These are phyloP conservation scores for Girardinus metallicus DNA, from an alignment of 2,797 vertebrate genomes.

Conservation along the genomic window DNA sequence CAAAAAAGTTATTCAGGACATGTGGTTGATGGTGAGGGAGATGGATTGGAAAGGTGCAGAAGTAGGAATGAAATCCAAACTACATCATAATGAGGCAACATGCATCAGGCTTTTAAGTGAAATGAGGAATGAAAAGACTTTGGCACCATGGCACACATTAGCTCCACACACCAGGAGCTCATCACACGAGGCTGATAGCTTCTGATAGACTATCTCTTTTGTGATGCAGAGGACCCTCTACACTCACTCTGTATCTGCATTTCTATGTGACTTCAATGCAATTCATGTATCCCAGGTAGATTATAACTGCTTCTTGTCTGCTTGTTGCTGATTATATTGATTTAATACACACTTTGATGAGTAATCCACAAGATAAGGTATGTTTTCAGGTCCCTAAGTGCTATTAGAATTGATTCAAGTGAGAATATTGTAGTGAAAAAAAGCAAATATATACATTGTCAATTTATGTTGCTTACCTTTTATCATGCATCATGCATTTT, in stretches of 20 bases:
- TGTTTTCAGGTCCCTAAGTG: not conserved
- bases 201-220: slow-evolving; percentile 46
- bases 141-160: slow-evolving; percentile 39
- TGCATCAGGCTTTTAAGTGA: slow-evolving; percentile 54
- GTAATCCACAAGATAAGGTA: not conserved
- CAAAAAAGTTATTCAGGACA: slow-evolving; percentile 32
- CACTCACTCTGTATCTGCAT: slow-evolving; percentile 17
- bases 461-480: not conserved
- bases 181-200: slow-evolving; percentile 49
- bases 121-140: slow-evolving; percentile 63
- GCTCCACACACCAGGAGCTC: slow-evolving; percentile 49
- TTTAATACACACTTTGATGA: slow-evolving; percentile 16
- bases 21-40: slow-evolving; percentile 33
- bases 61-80: slow-evolving; percentile 59
- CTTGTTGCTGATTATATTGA: not conserved
- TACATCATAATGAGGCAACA: slow-evolving; percentile 59
- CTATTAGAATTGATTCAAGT: slow-evolving; percentile 10
- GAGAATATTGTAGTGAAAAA: not conserved
- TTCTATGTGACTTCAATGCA: slow-evolving; percentile 30
- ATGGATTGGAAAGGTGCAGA: slow-evolving; percentile 41
- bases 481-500: slow-evolving; percentile 1
- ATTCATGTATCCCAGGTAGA: slow-evolving; percentile 9
- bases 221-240: slow-evolving; percentile 28
- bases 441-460: not conserved
- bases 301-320: slow-evolving; percentile 1